These are phyloP conservation scores for Hemiprocne comata DNA, from an alignment of 2,113 vertebrate species.

Conservation along the genomic window DNA sequence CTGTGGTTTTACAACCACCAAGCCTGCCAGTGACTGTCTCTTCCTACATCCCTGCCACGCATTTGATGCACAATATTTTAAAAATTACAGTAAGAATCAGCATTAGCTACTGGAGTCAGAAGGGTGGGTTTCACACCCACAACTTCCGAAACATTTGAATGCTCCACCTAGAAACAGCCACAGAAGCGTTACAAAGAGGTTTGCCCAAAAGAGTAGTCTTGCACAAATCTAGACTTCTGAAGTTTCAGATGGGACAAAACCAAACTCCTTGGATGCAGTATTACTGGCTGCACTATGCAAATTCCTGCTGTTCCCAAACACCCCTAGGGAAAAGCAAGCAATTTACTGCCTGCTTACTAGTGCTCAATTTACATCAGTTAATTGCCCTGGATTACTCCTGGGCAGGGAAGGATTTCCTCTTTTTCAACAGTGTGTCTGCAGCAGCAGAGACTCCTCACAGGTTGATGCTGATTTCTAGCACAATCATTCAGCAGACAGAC, in stretches of 20 bases:
- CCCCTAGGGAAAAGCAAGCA: background rate
- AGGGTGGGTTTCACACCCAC: background rate
- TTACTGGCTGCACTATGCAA: background rate
- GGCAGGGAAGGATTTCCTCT: background rate
- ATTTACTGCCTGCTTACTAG: background rate
- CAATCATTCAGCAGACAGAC: background rate
- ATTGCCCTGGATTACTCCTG: slow-evolving; percentile 6
- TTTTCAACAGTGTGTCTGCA: background rate
- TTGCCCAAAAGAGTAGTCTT: background rate
- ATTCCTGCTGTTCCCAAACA: background rate
- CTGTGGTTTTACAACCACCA: background rate
- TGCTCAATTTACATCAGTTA: slow-evolving; percentile 38
- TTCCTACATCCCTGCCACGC: background rate
- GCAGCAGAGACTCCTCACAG: background rate
- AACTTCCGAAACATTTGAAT: background rate
- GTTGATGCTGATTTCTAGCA: background rate
- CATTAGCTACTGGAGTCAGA: background rate
- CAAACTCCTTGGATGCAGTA: background rate
- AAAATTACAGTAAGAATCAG: background rate
- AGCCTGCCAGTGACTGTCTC: background rate
- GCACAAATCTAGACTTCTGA: background rate
- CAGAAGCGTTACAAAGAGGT: background rate
- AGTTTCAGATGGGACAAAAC: background rate
- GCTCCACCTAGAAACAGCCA: background rate
- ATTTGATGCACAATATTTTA: background rate